Base-by-base conservation (phyloP, 2,797 vertebrate species). In the Notoglanidium macrostoma region DNA sequence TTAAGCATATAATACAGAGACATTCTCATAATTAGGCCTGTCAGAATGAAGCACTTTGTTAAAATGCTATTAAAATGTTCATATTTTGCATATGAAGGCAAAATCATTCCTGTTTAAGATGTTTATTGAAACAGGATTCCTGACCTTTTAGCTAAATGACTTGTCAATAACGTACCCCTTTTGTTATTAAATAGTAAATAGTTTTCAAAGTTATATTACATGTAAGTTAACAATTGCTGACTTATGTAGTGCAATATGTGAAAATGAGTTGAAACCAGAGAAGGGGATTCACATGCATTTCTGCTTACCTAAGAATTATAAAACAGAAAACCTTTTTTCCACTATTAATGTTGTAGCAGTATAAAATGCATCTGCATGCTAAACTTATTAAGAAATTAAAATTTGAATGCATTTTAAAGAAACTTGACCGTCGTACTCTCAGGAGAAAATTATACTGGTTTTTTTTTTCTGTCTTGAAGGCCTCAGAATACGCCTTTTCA, bases 401-500 rank as follows among this genome's bases (percentile, higher is more conserved):
- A 4, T 29, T 32, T 54, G 1, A 55, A 77, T 55, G 21, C 29
- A 59, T 59, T 61, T 44, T n/a, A 82, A 19, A 29, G 40, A 65
- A 46, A 9, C 40, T 9, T 81, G 35, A 19, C 26, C 29, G 35
- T 2, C 2, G 7, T 65, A n/a, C 12, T 65, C 19, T 61, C 23
- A 63, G 59, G 46, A 80, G 12, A 5, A 44, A 40, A 81, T 82
- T 9, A 49, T 51, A 67, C 61, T 29, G 12, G 0, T 40, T 44
- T 89, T 44, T 78, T 79, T 44, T 89, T 44, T n/a, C n/a, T 65
- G 21, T 91, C 51, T 80, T 12, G 59, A 89, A 97, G 96, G 96
- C 91, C 92, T 97, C 90, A 95, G 96, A 91, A 96, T 97, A 89
- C 95, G 96, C 86, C 92, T 97, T 90, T 97, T 97, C 93, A 96